Base-by-base conservation (phyloP, 2,797 vertebrate genomes). In the Phrynocephalus forsythii region DNA sequence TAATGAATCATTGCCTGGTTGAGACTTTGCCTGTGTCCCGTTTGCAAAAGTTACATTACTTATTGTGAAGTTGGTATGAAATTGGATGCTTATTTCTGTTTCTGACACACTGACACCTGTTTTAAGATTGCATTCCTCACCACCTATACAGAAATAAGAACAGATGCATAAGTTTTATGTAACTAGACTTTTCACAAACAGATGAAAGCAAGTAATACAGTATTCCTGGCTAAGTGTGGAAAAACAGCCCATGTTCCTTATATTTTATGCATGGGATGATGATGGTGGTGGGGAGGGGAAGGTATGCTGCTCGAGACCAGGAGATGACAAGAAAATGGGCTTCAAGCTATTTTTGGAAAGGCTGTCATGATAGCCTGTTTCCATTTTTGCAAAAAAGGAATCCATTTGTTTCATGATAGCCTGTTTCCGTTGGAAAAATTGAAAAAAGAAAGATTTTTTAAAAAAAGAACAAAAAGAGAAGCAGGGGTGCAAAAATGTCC, bases 91-190 rank as follows among this genome's bases (percentile, higher is more conserved):
- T 87, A 72, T 92, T 67, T 38, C 3, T 87, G 30, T 81, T 68
- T 60, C n/a, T 83, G 84, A 85, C 73, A 77, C 66, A 33, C 38
- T 87, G 81, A 15, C 0, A 5, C 22, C 6, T 3, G 3, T 67
- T 18, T 86, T 30, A 22, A 22, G 72, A 69, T 1, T 66, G 73
- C 95, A 96, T 38, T 78, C 0, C 1, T 56, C 26, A 66, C 33
- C 6, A 84, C 93, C 95, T 96, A 90, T 76, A 90, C 52, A 87
- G 69, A 80, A 80, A 91, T 60, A 73, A 91, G 6, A 78, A 15
- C 13, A 44, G 4, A 79, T 24, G 68, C 3, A 89, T 56, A 33
- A 10, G 0, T 68, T 69, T 48, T 28, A 18, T 0, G 0, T 28
- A 76, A 28, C 1, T 67, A 56, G 8, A 88, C 80, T 56, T 82